Base-by-base conservation (phyloP, 2,113 vertebrate genomes). In the Semnornis frantzii region DNA sequence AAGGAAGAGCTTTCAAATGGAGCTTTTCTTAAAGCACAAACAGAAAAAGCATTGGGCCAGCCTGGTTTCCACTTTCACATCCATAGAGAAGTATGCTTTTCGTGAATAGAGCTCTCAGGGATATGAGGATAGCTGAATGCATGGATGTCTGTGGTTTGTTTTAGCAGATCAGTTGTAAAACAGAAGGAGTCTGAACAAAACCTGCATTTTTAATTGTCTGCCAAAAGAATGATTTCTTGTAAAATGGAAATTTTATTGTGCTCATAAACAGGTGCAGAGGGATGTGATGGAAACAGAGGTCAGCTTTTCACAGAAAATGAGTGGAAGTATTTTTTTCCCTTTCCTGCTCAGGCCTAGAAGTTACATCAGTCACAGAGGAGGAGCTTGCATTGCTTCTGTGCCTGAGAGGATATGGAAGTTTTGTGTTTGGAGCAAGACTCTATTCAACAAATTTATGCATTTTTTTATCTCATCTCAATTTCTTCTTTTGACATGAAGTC, bases 31-130 rank as follows among this genome's bases (percentile, higher is more conserved):
- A 65, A 70, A 89, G 37, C 25, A 42, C 10, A n/a, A n/a, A 39
- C 24, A 28, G 34, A 58, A 80, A 73, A 5, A 3, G 2, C 1
- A 0, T n/a, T 23, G 19, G 16, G 60, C 19, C 30, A 77, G 44
- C 39, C 6, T 62, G 30, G 21, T 28, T 76, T 75, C 87, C 10
- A 16, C 50, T 75, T 85, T 81, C 15, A n/a, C 73, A 57, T 73
- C 30, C 7, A 1, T 28, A 57, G 34, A 31, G 12, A 79, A 55
- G 68, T 44, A 59, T 8, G 11, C 1, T 78, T 73, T 80, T 71
- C 48, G 42, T 57, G 39, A 9, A n/a, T 46, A 50, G 19, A 3
- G 23, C 3, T 60, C 11, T 54, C 25, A 54, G 37, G 17, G 17
- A 31, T 63, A 4, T 80, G 8, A 9, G 11, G 83, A 23, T 39